Percentiles rank a stretch among this genome's conserved stretches.
phyloP scores from a whole-genome alignment of 2,113 vertebrate genomes.

The Callorhinus ursinus region DNA sequence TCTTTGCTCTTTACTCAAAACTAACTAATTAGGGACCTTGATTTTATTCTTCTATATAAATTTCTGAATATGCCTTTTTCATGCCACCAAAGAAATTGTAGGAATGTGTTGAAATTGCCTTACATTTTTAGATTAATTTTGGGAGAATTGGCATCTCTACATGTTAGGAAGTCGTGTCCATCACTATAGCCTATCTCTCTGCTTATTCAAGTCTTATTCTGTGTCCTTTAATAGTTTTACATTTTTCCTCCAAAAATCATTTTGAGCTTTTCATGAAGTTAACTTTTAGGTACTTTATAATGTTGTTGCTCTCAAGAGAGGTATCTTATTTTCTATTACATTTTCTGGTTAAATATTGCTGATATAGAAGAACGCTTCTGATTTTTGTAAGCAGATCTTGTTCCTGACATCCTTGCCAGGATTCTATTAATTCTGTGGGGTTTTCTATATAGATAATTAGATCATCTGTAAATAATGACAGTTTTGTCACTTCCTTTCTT shows the following conservation, averaged over 20 bases:
- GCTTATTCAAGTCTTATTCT: background rate
- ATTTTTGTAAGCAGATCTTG: background rate
- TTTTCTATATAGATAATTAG: background rate
- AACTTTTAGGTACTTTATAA: background rate
- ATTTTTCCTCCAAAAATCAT: background rate
- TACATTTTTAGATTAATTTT: conserved; percentile 37
- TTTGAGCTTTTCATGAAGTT: background rate
- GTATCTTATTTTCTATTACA: background rate
- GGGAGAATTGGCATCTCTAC: background rate
- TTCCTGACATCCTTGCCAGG: background rate
- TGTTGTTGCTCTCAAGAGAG: background rate
- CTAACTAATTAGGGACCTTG: background rate
- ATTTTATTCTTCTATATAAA: background rate
- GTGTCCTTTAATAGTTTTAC: background rate
- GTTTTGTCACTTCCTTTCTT: background rate
- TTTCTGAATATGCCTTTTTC: background rate
- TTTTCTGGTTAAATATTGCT: background rate
- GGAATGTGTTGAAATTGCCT: background rate
- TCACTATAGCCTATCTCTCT: background rate
- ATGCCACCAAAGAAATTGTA: background rate
- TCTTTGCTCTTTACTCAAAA: background rate
- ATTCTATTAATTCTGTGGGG: background rate
- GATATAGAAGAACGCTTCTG: background rate
- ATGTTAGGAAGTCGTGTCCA: background rate
- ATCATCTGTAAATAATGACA: background rate